These are phyloP conservation scores for Caenorhabditis auriculariae DNA, from an alignment of 2,888 invertebrate genomes.

Conservation along the genomic window DNA sequence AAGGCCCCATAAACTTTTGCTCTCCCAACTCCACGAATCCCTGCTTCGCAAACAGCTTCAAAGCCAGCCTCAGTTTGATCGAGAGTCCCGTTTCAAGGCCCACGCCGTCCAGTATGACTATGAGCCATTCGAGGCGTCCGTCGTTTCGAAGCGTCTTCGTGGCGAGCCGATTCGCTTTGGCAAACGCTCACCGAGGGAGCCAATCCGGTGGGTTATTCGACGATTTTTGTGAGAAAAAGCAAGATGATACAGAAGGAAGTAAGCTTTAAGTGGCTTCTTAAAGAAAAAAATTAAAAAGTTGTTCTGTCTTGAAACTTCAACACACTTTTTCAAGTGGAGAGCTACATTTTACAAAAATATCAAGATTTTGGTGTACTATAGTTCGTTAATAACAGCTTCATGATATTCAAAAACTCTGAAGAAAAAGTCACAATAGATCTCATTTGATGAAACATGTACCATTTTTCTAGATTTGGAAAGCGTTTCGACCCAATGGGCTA, in stretches of 20 bases:
- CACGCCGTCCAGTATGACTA: slow-evolving; percentile 4
- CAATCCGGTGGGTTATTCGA: slow-evolving; percentile 57
- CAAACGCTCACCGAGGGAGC: slow-evolving; percentile 60
- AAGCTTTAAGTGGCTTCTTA: too few relatives aligned
- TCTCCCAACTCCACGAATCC: background rate
- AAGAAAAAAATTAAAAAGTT: too few relatives aligned
- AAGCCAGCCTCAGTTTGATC: background rate
- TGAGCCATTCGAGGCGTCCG: slow-evolving; percentile 14
- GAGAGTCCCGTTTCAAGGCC: background rate
- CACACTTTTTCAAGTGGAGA: too few relatives aligned
- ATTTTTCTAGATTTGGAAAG: slow-evolving; percentile 36
- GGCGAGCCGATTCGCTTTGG: slow-evolving; percentile 59
- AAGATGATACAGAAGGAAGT: too few relatives aligned
- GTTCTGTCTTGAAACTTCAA: too few relatives aligned
- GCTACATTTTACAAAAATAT: too few relatives aligned
- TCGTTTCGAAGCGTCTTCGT: slow-evolving; percentile 37
- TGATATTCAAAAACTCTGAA: too few relatives aligned
- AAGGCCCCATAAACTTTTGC: background rate
- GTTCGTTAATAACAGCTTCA: too few relatives aligned
- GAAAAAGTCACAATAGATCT: background rate
- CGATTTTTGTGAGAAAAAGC: too few relatives aligned
- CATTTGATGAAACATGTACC: background rate
- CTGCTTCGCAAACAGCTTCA: background rate
- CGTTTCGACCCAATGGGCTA: slow-evolving; percentile 32
- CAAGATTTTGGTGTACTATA: too few relatives aligned